These are phyloP conservation scores for Apocheima hispidaria DNA, from an alignment of 2,888 invertebrate genomes.

Conservation along the genomic window DNA sequence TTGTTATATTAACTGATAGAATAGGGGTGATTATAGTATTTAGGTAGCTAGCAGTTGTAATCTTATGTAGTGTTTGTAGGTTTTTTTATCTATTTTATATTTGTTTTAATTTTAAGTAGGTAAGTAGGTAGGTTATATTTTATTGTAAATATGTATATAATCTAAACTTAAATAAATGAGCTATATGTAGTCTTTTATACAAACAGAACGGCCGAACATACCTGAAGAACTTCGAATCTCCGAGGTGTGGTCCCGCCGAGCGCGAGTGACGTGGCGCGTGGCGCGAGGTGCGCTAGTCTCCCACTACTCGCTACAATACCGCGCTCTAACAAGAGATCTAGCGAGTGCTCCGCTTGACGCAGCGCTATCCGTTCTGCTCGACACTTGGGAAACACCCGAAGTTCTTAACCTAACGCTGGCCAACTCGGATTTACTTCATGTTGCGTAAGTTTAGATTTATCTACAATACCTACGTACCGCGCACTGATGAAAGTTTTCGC, in stretches of 20 bases:
- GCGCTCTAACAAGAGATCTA: conserved; percentile 69
- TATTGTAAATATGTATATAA: too few relatives aligned
- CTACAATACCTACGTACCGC: conserved; percentile 63
- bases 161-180: too few relatives aligned
- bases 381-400: conserved; percentile 76
- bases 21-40: too few relatives aligned
- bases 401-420: conserved; percentile 77
- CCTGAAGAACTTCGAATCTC: conserved; percentile 81
- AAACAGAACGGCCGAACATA: conserved; percentile 72
- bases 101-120: too few relatives aligned
- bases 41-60: too few relatives aligned
- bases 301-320: conserved; percentile 77
- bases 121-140: too few relatives aligned
- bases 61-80: too few relatives aligned
- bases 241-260: conserved; percentile 79
- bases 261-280: conserved; percentile 77
- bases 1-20: too few relatives aligned
- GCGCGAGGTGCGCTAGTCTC: conserved; percentile 76
- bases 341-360: conserved; percentile 70
- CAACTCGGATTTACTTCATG: conserved; percentile 77
- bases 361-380: conserved; percentile 71
- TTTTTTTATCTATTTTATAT: too few relatives aligned
- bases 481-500: conserved; percentile 67
- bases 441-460: conserved; percentile 69
- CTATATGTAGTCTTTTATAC: not conserved